Percentiles rank a stretch among this genome's conserved stretches.
These are phyloP conservation scores for Diglossa cyanea DNA, from an alignment of 2,797 vertebrate genomes.

Conservation along the genomic window DNA sequence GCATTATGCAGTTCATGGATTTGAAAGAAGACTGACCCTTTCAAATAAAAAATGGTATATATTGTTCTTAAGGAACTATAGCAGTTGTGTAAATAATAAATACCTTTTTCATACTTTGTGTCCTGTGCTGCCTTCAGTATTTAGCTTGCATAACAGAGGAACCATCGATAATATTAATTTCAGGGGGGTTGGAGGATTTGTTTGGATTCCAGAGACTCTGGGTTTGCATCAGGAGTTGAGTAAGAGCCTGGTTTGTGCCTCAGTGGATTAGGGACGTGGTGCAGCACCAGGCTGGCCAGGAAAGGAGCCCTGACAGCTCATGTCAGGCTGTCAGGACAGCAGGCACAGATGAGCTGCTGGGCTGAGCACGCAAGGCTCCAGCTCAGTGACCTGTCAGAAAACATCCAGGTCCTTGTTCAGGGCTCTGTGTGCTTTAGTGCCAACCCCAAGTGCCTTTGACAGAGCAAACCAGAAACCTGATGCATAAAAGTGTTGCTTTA, in stretches of 20 bases:
- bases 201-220: background rate
- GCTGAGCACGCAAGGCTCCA: background rate
- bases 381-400: conserved; percentile 47
- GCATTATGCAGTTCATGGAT: conserved; percentile 75
- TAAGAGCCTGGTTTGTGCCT: background rate
- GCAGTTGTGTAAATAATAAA: conserved; percentile 82
- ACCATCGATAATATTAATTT: background rate
- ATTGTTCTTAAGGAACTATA: conserved; percentile 80
- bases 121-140: background rate
- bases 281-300: background rate
- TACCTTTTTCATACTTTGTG: conserved; percentile 74
- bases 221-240: background rate
- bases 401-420: background rate
- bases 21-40: conserved; percentile 75
- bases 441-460: background rate
- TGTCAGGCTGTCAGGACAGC: conserved; percentile 6
- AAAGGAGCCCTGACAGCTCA: conserved; percentile 14
- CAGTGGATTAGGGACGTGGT: background rate
- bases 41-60: conserved; percentile 76
- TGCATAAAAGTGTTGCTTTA: background rate
- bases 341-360: conserved; percentile 27
- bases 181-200: background rate
- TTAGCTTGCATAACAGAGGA: background rate
- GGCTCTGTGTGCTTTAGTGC: background rate
- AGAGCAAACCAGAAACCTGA: background rate